Evolutionary conservation across 1,140 invertebrate species (phyloP).

Genomic region (Oppia nitens): DNA sequence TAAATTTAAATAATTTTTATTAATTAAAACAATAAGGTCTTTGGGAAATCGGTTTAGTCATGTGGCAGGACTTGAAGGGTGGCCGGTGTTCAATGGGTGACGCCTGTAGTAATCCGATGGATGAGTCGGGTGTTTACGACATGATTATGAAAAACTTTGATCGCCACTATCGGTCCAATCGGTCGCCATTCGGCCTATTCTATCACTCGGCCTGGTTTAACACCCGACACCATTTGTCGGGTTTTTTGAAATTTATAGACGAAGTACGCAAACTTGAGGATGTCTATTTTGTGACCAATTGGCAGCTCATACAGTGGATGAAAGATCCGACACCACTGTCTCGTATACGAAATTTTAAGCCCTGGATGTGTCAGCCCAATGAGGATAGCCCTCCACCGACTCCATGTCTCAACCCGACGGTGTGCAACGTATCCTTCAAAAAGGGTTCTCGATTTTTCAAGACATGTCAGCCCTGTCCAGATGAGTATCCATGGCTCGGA

Average conservation of each 20-base stretch:
- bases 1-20: constrained; percentile 1
- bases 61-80: constrained; percentile 87
- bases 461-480: constrained; percentile 77
- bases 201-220: constrained; percentile 92
- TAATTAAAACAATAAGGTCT: not conserved
- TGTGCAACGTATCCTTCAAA: constrained; percentile 76
- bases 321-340: constrained; percentile 65
- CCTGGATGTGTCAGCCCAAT: constrained; percentile 54
- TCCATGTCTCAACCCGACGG: constrained; percentile 73
- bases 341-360: constrained; percentile 59
- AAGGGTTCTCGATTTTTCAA: constrained; percentile 63
- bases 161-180: constrained; percentile 77
- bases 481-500: constrained; percentile 80
- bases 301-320: constrained; percentile 85
- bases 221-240: constrained; percentile 78
- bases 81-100: constrained; percentile 89
- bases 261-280: constrained; percentile 67
- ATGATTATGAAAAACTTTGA: constrained; percentile 90
- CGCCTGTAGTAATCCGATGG: constrained; percentile 73
- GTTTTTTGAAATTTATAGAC: constrained; percentile 78
- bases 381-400: constrained; percentile 55
- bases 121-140: constrained; percentile 72
- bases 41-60: constrained; percentile 43
- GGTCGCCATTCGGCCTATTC: constrained; percentile 76
- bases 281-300: constrained; percentile 78